Evolutionary conservation across 2,888 invertebrate species (phyloP), one percentile per base, ranked within the genome.

Genomic region (Calliphora vomitoria): DNA sequence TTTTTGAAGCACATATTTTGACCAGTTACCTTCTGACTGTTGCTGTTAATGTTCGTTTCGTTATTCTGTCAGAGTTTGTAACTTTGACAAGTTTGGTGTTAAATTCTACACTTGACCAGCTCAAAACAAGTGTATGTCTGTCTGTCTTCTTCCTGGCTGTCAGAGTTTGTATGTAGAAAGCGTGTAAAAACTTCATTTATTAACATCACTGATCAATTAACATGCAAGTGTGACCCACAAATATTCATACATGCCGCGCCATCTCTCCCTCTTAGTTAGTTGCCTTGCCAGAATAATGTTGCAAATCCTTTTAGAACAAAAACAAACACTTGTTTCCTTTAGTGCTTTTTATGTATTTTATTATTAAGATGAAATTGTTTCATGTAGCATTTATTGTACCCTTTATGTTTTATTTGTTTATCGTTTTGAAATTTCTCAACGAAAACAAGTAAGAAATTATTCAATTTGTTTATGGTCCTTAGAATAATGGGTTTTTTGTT

Each of bases 101-200:
- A 87, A 87, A 85, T 82, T 85, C 85, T 87, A 82, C 87, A 87
- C 85, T 75, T 85, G 85, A 25, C 41, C 84, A 64, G n/a, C 8
- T n/a, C 60, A 25, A 20, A 50, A 64, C 44, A 53, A 38, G 47
- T 31, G 53, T 66, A n/a, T 31, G 10, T n/a, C 8, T 35, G 35
- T 35, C 4, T 35, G 53, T 44, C 47, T 10, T 66, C 60, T 68
- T 6, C 31, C 11, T 31, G 8, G 18, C 41, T n/a, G 35, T 47
- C 60, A 13, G 20, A 35, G 41, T 44, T 69, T 20, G 62, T 44
- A 41, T 18, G 8, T 44, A n/a, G 35, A 25, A 50, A 87, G 50
- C 78, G 78, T 79, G 82, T 82, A 75, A 82, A 87, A 82, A 60
- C 69, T 87, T 79, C 75, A 79, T 85, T 87, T 85, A 75, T 82